phyloP scores from a whole-genome alignment of 2,113 vertebrate genomes.

The Puma concolor region DNA sequence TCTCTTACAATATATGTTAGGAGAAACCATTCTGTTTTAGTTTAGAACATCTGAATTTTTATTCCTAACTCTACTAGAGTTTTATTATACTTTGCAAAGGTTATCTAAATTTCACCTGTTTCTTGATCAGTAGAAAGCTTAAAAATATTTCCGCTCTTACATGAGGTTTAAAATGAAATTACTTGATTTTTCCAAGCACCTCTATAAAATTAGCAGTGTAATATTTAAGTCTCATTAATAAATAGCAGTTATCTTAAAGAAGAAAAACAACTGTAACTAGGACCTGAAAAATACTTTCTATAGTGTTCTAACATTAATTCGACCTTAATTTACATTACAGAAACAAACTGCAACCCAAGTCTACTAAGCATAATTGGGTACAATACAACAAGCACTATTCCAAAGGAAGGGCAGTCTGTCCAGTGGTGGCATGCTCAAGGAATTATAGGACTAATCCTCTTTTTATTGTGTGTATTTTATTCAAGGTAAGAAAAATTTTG shows the following conservation, averaged over 20 bases:
- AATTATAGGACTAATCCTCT: slow-evolving; percentile 96
- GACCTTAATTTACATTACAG: slow-evolving; percentile 82
- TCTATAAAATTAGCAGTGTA: not conserved
- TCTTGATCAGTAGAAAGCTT: not conserved
- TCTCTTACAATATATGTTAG: not conserved
- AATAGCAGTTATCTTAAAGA: not conserved
- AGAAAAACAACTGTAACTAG: not conserved
- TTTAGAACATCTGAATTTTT: slow-evolving; percentile 37
- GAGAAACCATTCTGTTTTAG: not conserved
- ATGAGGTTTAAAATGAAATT: slow-evolving; percentile 14
- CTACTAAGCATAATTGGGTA: slow-evolving; percentile 96
- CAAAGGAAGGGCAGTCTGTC: slow-evolving; percentile 89
- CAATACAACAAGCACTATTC: slow-evolving; percentile 91
- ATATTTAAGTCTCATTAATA: slow-evolving; percentile 2
- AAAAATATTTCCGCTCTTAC: not conserved
- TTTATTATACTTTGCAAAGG: not conserved
- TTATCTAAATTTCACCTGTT: not conserved
- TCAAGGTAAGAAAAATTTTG: slow-evolving; percentile 90
- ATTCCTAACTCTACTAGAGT: not conserved
- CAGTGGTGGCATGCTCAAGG: slow-evolving; percentile 99
- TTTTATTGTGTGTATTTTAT: slow-evolving; percentile 97
- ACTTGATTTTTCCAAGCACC: not conserved
- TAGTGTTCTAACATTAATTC: slow-evolving; percentile 4
- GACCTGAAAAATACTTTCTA: not conserved
- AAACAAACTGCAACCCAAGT: slow-evolving; percentile 96